Conservation (phyloP, 1,140 invertebrate genomes). For the Drosophila biarmipes region DNA sequence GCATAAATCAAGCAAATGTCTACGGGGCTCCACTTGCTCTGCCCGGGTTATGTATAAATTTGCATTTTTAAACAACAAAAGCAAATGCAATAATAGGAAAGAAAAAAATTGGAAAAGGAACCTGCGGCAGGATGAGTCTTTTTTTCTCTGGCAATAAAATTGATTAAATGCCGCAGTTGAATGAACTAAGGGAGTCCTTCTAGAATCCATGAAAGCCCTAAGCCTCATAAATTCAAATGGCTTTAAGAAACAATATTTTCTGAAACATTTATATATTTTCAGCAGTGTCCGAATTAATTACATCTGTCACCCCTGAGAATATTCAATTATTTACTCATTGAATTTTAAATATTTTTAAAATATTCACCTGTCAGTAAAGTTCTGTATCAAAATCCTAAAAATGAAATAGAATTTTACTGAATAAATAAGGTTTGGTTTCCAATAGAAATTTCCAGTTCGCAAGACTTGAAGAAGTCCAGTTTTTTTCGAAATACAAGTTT, state of each 20-base stretch:
- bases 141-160: conserved; percentile 71
- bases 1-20: conserved; percentile 76
- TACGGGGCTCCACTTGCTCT: conserved; percentile 34
- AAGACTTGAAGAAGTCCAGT: not conserved
- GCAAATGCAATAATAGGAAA: conserved; percentile 61
- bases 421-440: not conserved
- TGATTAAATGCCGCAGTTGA: conserved; percentile 69
- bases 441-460: too few species aligned
- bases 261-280: not conserved
- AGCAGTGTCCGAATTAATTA: not conserved
- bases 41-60: conserved; percentile 71
- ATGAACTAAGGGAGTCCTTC: conserved; percentile 7
- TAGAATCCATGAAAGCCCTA: conserved; percentile 36
- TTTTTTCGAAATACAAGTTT: not conserved
- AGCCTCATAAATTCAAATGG: too few species aligned
- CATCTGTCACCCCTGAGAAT: not conserved
- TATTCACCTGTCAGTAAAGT: not conserved
- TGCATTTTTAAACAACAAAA: conserved; percentile 76
- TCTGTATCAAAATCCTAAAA: not conserved
- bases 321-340: not conserved
- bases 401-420: not conserved
- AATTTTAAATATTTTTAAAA: not conserved
- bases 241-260: not conserved
- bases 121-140: conserved; percentile 21
- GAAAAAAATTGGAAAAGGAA: conserved; percentile 5